Conservation (phyloP, 1,140 invertebrate species). For the Ganaspis sp. region DNA sequence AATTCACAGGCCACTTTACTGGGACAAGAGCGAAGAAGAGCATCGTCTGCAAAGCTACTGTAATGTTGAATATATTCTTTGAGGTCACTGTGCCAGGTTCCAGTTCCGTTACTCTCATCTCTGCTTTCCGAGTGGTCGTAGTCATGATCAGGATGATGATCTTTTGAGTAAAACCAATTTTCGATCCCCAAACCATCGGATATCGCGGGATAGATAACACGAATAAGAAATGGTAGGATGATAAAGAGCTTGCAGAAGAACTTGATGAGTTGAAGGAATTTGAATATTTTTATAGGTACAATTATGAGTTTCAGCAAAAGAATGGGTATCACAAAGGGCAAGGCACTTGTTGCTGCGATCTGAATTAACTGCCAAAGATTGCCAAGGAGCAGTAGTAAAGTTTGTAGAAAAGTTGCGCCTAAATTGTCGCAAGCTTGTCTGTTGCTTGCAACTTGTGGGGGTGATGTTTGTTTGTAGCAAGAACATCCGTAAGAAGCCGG, state of each 20-base stretch:
- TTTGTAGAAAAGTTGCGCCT: constrained; percentile 35
- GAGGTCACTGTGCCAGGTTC: constrained; percentile 35
- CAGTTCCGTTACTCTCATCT: constrained; percentile 34
- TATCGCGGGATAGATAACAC: constrained; percentile 52
- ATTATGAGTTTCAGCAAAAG: constrained; percentile 54
- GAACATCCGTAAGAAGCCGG: background rate
- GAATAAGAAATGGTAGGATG: constrained; percentile 57
- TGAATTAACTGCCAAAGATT: constrained; percentile 54
- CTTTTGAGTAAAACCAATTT: constrained; percentile 32
- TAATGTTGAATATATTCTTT: constrained; percentile 33
- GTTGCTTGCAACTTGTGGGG: constrained; percentile 15
- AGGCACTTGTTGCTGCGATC: constrained; percentile 41
- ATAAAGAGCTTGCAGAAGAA: constrained; percentile 58
- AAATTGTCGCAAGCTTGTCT: constrained; percentile 35
- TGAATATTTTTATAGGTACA: constrained; percentile 59
- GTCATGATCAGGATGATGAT: constrained; percentile 40
- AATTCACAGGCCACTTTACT: constrained; percentile 60
- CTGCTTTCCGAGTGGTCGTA: constrained; percentile 47
- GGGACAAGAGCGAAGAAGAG: constrained; percentile 50
- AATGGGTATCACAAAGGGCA: constrained; percentile 56
- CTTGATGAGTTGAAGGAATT: constrained; percentile 59
- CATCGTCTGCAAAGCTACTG: constrained; percentile 35
- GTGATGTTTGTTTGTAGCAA: background rate
- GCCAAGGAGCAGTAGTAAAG: constrained; percentile 37
- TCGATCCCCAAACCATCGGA: constrained; percentile 34